Conservation (phyloP, 1,140 invertebrate species). For the Papilio aristodemus region DNA sequence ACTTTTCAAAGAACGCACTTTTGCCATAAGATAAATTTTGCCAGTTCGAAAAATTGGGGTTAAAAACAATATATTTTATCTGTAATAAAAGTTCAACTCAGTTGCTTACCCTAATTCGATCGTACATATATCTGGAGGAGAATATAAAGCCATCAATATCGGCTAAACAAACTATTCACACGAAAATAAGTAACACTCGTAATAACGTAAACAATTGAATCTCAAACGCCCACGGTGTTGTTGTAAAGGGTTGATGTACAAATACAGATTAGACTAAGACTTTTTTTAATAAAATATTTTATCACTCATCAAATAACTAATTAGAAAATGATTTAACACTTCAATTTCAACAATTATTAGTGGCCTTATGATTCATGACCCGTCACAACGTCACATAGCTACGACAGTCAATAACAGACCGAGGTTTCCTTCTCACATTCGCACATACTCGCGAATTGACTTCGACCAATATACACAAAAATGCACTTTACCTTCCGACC, state of each 20-base stretch:
- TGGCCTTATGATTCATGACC: conserved; percentile 49
- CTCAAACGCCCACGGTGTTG: conserved; percentile 41
- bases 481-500: conserved; percentile 70
- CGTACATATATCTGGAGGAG: conserved; percentile 8
- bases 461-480: conserved; percentile 71
- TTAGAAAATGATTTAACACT: neutral
- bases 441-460: conserved; percentile 72
- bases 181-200: conserved; percentile 58
- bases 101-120: conserved; percentile 13
- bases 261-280: neutral
- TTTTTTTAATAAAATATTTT: too few species aligned
- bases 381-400: conserved; percentile 42
- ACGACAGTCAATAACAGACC: conserved; percentile 52
- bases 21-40: too few species aligned
- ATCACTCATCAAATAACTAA: too few species aligned
- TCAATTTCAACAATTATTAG: conserved; percentile 31
- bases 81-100: conserved; percentile 4
- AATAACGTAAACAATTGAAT: conserved; percentile 70
- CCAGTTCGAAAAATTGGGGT: neutral
- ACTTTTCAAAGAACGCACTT: too few species aligned
- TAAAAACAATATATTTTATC: neutral
- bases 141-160: conserved; percentile 47
- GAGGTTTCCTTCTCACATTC: conserved; percentile 55
- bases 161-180: conserved; percentile 56
- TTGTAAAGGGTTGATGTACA: conserved; percentile 20